These are phyloP conservation scores for Ommatoiulus sabulosus DNA, from an alignment of 2,888 invertebrate genomes.

Conservation along the genomic window DNA sequence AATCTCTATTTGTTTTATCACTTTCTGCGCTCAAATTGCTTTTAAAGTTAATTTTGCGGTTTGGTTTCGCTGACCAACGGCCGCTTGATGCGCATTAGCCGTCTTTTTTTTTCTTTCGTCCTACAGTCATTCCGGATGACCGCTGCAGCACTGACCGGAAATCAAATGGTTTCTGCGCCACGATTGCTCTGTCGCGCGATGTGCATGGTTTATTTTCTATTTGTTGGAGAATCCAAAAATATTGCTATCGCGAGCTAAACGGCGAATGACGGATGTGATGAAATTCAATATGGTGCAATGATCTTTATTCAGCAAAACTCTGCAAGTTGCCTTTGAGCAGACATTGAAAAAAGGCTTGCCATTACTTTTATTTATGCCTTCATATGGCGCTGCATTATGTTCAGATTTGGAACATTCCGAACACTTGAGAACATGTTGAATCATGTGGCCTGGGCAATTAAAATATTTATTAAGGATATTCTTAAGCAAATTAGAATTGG, in stretches of 20 bases:
- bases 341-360: not conserved
- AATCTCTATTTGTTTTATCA: conserved; percentile 25
- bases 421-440: no score
- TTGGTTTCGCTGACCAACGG: not conserved
- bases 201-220: not conserved
- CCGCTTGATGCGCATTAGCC: not conserved
- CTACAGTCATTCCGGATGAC: conserved; percentile 20
- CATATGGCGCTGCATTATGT: no score
- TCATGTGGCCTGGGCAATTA: no score
- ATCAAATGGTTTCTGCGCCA: not conserved
- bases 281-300: not conserved
- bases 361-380: not conserved
- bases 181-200: not conserved
- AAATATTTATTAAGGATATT: no score
- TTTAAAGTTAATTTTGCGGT: conserved; percentile 7
- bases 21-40: not conserved
- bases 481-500: no score
- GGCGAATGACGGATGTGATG: not conserved
- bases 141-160: not conserved
- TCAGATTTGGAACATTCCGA: no score
- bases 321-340: not conserved
- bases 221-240: not conserved
- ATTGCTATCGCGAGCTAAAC: not conserved
- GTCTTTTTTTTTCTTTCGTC: not conserved
- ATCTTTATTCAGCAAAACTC: not conserved